Evolutionary conservation across 2,888 invertebrate genomes (phyloP).

Genomic region (Heteromyza rotundicornis): DNA sequence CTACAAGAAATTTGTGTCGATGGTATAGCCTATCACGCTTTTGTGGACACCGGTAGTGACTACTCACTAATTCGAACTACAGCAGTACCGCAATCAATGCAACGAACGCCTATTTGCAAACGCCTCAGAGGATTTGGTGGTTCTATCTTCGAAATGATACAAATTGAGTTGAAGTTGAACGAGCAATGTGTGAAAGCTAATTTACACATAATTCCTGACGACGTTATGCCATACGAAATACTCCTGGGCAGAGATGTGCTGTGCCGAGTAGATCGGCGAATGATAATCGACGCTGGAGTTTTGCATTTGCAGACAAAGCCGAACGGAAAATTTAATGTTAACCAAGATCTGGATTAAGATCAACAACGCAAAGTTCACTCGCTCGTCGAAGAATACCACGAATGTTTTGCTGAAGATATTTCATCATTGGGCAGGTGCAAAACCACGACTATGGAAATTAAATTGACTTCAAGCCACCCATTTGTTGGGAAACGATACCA

Average conservation of each 20-base stretch:
- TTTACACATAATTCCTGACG: conserved; percentile 24
- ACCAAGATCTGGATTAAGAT: neutral
- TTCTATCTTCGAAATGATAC: conserved; percentile 16
- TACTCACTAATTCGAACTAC: conserved; percentile 22
- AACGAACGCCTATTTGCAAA: neutral
- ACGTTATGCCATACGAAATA: conserved; percentile 18
- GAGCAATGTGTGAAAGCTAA: neutral
- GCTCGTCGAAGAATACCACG: neutral
- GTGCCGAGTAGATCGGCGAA: conserved; percentile 17
- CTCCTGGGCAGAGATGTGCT: conserved; percentile 27
- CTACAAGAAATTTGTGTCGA: conserved; percentile 12
- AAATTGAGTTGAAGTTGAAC: conserved; percentile 9
- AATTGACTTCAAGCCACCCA: conserved; percentile 21
- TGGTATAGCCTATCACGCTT: neutral
- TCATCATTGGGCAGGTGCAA: conserved; percentile 23
- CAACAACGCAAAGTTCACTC: neutral
- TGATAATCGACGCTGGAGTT: conserved; percentile 24
- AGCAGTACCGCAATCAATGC: conserved; percentile 1
- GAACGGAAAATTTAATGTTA: neutral
- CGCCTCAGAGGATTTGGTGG: conserved; percentile 28
- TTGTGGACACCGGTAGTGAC: conserved; percentile 27
- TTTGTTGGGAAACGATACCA: conserved; percentile 30
- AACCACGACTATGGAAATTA: conserved; percentile 22
- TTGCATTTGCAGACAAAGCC: conserved; percentile 19
- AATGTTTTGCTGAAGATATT: conserved; percentile 26